phyloP scores from a whole-genome alignment of 2,797 vertebrate species.

The Oreonectes daqikongensis region DNA sequence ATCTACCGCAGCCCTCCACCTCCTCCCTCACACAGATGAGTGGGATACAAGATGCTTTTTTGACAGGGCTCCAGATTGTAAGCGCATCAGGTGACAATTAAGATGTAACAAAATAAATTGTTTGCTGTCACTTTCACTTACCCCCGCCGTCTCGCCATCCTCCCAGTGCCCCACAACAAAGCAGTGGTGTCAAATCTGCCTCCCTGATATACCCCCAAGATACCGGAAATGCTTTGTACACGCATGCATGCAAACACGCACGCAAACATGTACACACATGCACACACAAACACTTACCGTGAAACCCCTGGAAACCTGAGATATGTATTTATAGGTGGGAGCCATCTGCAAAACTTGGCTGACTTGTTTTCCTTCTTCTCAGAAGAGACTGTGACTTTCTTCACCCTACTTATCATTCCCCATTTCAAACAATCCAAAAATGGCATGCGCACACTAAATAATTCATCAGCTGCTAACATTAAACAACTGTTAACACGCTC shows the following conservation, averaged over 20 bases:
- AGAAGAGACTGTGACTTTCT: conserved; percentile 59
- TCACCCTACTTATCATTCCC: conserved; percentile 73
- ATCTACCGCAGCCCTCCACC: conserved; percentile 35
- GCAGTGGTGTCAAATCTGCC: conserved; percentile 44
- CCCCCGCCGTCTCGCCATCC: conserved; percentile 64
- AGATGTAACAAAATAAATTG: conserved; percentile 80
- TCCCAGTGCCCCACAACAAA: conserved; percentile 56
- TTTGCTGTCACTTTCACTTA: conserved; percentile 79
- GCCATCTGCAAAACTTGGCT: conserved; percentile 51
- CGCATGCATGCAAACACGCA: conserved; percentile 36
- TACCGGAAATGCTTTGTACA: conserved; percentile 57
- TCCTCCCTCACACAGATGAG: conserved; percentile 45
- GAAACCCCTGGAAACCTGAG: conserved; percentile 32
- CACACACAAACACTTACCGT: conserved; percentile 22
- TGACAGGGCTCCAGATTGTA: conserved; percentile 75
- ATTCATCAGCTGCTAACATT: conserved; percentile 99
- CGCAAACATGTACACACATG: not conserved
- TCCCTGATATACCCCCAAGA: conserved; percentile 57
- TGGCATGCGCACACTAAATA: conserved; percentile 93
- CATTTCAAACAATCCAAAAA: conserved; percentile 91
- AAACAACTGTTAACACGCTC: conserved; percentile 99
- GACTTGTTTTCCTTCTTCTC: conserved; percentile 56
- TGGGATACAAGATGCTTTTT: conserved; percentile 58
- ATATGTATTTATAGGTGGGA: conserved; percentile 49
- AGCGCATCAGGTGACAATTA: conserved; percentile 81